Conservation (phyloP, 2,113 vertebrate genomes). For the Otis tarda region DNA sequence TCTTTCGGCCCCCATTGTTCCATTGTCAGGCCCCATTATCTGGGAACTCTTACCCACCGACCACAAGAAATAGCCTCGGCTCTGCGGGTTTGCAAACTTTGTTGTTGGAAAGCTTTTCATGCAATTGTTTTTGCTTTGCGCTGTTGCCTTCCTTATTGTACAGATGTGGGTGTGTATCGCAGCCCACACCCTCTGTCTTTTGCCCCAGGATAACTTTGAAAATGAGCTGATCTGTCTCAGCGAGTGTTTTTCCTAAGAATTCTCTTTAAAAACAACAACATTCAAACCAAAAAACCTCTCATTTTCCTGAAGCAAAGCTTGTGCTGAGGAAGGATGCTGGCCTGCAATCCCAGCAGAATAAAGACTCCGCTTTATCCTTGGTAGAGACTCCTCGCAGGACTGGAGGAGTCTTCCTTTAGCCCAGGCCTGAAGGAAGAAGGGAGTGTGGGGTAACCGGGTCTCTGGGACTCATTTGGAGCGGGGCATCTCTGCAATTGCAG, state of each 20-base stretch:
- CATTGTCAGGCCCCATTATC: slow-evolving; percentile 64
- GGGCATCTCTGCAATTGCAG: neutral
- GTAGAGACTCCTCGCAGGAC: neutral
- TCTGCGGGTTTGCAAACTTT: slow-evolving; percentile 64
- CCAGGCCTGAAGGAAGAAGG: neutral
- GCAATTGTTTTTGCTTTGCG: slow-evolving; percentile 54
- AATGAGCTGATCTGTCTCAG: slow-evolving; percentile 29
- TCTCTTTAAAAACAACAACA: slow-evolving; percentile 49
- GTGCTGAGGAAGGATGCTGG: neutral
- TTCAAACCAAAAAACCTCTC: neutral
- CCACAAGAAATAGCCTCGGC: slow-evolving; percentile 64
- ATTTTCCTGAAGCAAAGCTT: slow-evolving; percentile 48
- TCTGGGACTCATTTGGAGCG: neutral
- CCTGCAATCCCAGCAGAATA: neutral
- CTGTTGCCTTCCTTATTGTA: slow-evolving; percentile 55
- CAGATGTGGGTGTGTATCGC: slow-evolving; percentile 58
- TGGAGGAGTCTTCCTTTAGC: neutral
- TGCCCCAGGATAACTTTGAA: slow-evolving; percentile 46
- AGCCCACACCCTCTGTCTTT: slow-evolving; percentile 63
- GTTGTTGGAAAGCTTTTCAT: slow-evolving; percentile 67
- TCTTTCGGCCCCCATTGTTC: slow-evolving; percentile 52
- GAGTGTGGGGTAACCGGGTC: neutral
- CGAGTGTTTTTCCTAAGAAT: slow-evolving; percentile 37
- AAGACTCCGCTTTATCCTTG: neutral
- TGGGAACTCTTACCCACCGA: slow-evolving; percentile 59